phyloP scores from a whole-genome alignment of 2,797 vertebrate genomes.

The Silurus lanzhouensis region DNA sequence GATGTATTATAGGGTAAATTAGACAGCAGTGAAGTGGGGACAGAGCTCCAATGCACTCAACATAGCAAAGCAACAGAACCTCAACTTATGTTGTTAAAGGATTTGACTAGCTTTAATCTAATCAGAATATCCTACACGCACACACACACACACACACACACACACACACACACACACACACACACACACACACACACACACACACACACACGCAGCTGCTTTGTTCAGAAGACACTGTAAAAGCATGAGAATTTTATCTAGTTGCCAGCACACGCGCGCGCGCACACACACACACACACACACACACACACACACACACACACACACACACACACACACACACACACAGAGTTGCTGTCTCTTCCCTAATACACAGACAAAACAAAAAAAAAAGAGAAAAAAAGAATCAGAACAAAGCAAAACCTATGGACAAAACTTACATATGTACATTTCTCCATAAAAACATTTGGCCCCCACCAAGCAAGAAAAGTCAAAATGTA shows the following conservation, averaged over 20 bases:
- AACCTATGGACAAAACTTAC: not conserved
- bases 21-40: not conserved
- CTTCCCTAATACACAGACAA: no score
- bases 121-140: constrained; percentile 4
- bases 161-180: not conserved
- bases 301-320: no score
- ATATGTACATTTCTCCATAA: not conserved
- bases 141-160: no score
- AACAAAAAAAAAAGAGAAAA: no score
- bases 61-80: not conserved
- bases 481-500: not conserved
- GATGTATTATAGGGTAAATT: not conserved
- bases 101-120: constrained; percentile 29
- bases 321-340: no score
- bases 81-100: not conserved
- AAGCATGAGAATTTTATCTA: constrained; percentile 3
- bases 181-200: not conserved
- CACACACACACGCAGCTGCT: not conserved
- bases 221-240: not conserved
- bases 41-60: not conserved
- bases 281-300: not conserved
- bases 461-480: not conserved
- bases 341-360: no score
- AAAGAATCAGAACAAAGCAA: not conserved
- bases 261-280: not conserved